phyloP scores from a whole-genome alignment of 1,140 invertebrate species.

The Grapholita molesta region DNA sequence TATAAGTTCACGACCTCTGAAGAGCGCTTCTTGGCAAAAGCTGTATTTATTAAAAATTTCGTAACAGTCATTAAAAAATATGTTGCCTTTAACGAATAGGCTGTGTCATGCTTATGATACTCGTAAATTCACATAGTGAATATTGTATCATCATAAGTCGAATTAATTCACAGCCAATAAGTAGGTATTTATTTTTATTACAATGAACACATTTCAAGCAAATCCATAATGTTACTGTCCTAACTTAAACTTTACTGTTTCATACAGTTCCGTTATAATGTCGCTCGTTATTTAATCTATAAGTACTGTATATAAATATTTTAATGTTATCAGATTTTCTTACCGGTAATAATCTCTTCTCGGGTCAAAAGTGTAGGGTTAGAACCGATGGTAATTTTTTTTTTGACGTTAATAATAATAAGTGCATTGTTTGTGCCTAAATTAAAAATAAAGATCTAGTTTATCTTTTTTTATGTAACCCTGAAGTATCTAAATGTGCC shows the following conservation, averaged over 20 bases:
- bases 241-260: constrained; percentile 7
- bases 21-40: not conserved
- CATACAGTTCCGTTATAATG: constrained; percentile 17
- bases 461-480: too few species aligned
- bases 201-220: not conserved
- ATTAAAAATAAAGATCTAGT: too few species aligned
- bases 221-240: not conserved
- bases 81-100: not conserved
- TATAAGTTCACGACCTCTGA: constrained; percentile 7
- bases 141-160: not conserved
- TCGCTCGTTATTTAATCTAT: constrained; percentile 19
- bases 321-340: too few species aligned
- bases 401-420: too few species aligned
- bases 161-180: not conserved
- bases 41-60: not conserved
- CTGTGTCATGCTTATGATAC: not conserved
- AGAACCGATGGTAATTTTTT: too few species aligned
- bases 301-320: constrained; percentile 24
- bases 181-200: not conserved
- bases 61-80: not conserved
- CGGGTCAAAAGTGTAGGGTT: too few species aligned
- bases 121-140: not conserved
- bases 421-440: too few species aligned
- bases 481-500: not conserved
- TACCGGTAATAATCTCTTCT: too few species aligned